These are phyloP conservation scores for Lepus timidus DNA, from an alignment of 2,113 vertebrate genomes.

Conservation along the genomic window DNA sequence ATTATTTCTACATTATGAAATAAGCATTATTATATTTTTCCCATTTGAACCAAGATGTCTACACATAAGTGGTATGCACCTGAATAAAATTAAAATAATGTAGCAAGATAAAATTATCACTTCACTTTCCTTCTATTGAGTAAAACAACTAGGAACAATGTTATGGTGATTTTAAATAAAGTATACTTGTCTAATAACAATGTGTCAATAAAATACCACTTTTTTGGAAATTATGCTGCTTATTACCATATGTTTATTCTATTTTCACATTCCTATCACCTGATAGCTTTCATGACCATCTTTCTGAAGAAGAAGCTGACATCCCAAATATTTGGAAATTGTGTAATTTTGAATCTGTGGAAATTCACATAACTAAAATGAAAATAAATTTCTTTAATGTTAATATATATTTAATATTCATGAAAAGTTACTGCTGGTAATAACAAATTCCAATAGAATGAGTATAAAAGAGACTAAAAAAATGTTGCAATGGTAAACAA, in stretches of 20 bases:
- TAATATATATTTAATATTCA: neutral
- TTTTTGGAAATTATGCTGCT: slow-evolving; percentile 13
- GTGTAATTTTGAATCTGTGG: neutral
- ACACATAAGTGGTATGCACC: neutral
- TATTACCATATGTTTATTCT: neutral
- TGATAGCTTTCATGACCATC: neutral
- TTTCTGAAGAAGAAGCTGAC: neutral
- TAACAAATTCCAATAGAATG: neutral
- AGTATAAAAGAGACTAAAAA: neutral
- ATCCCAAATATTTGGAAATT: neutral
- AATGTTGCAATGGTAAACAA: neutral
- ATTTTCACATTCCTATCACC: neutral
- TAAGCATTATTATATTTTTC: neutral
- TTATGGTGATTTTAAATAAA: neutral
- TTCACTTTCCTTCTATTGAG: neutral
- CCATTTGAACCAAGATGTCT: neutral
- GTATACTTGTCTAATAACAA: neutral
- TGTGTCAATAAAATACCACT: neutral
- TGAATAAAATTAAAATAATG: neutral
- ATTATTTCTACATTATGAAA: neutral
- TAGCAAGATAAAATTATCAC: neutral
- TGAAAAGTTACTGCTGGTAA: neutral
- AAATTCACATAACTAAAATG: neutral
- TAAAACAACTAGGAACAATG: neutral
- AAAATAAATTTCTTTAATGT: neutral